phyloP scores from a whole-genome alignment of 1,140 invertebrate genomes.

The Leucophenga varia region DNA sequence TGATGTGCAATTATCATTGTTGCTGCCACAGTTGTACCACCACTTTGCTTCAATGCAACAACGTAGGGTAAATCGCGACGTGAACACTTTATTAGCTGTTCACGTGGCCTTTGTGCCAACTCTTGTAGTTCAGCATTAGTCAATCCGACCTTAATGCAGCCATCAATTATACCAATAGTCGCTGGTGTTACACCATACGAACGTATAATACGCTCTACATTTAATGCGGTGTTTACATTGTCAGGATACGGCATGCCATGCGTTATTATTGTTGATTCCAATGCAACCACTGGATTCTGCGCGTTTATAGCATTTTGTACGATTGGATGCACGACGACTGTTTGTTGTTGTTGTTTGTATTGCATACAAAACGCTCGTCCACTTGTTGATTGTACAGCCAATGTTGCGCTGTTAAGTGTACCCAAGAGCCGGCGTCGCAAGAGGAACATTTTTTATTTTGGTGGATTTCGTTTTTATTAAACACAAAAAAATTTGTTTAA shows the following conservation, averaged over 20 bases:
- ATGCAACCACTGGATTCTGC: slow-evolving; percentile 70
- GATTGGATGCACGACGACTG: slow-evolving; percentile 33
- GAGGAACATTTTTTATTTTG: too few species aligned
- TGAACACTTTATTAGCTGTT: slow-evolving; percentile 72
- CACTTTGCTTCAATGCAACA: slow-evolving; percentile 71
- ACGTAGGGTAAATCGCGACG: slow-evolving; percentile 82
- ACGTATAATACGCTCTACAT: slow-evolving; percentile 79
- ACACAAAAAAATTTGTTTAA: too few species aligned
- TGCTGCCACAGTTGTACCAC: slow-evolving; percentile 95
- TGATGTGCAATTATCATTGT: slow-evolving; percentile 84
- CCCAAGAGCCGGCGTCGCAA: too few species aligned
- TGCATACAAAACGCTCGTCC: too few species aligned
- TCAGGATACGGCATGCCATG: slow-evolving; percentile 96
- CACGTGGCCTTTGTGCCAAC: slow-evolving; percentile 59
- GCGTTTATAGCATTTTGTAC: slow-evolving; percentile 30
- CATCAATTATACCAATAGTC: slow-evolving; percentile 87
- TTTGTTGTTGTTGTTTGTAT: too few species aligned
- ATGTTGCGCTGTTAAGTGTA: too few species aligned
- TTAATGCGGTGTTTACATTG: slow-evolving; percentile 83
- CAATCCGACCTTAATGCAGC: slow-evolving; percentile 82
- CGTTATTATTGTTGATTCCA: slow-evolving; percentile 97
- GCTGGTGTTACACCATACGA: slow-evolving; percentile 85
- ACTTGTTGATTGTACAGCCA: too few species aligned
- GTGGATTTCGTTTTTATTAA: too few species aligned
- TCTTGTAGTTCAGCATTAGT: slow-evolving; percentile 64